Percentiles rank a stretch among this genome's conserved stretches.
phyloP scores from a whole-genome alignment of 2,797 vertebrate genomes.

The Scyliorhinus canicula region DNA sequence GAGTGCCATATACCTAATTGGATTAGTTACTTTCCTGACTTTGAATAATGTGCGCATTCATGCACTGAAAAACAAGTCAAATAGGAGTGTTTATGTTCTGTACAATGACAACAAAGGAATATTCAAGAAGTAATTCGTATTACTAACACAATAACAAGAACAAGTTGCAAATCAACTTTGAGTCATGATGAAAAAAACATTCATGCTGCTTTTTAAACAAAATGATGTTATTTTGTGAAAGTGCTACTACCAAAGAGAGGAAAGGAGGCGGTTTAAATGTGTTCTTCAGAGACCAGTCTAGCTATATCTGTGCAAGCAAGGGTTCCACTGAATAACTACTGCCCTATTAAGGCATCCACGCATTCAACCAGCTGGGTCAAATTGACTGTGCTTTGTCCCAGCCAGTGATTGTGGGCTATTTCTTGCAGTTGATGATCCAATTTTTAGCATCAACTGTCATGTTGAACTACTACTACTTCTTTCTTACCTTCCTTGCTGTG shows the following conservation, averaged over 20 bases:
- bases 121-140: neutral
- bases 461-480: neutral
- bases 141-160: neutral
- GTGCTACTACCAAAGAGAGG: neutral
- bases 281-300: neutral
- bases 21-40: conserved; percentile 5
- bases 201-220: neutral
- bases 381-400: conserved; percentile 13
- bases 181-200: neutral
- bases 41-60: conserved; percentile 11
- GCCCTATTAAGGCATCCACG: conserved; percentile 9
- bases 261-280: neutral
- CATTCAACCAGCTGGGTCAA: conserved; percentile 18
- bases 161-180: neutral
- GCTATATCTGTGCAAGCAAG: neutral
- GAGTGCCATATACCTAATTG: neutral
- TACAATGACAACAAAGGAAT: conserved; percentile 8
- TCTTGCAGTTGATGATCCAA: conserved; percentile 8
- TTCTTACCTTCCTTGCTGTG: neutral
- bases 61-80: neutral
- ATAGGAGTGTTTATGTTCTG: conserved; percentile 6
- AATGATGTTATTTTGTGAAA: neutral
- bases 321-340: conserved; percentile 20
- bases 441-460: conserved; percentile 20
- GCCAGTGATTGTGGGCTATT: conserved; percentile 1